These are phyloP conservation scores for Macroteleia sp. DNA, from an alignment of 2,888 invertebrate genomes.

Conservation along the genomic window DNA sequence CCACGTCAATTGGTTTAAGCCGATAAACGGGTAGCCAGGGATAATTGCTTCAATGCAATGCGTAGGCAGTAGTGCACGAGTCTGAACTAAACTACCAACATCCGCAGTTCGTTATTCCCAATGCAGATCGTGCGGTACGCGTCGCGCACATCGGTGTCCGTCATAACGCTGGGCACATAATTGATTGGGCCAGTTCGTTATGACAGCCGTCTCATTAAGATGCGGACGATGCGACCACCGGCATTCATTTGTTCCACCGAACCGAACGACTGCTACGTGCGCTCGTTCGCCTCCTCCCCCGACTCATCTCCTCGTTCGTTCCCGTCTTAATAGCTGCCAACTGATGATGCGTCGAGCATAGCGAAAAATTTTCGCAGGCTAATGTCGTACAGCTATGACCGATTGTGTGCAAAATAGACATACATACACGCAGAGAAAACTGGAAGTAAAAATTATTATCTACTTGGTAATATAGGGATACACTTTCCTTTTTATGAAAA, in stretches of 20 bases:
- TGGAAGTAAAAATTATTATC: too few relatives aligned
- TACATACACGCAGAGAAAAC: too few relatives aligned
- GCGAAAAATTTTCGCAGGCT: slow-evolving; percentile 31
- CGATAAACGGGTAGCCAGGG: slow-evolving; percentile 73
- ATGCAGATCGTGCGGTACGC: slow-evolving; percentile 72
- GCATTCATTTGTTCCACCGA: slow-evolving; percentile 76
- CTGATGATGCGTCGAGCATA: slow-evolving; percentile 34
- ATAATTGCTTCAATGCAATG: slow-evolving; percentile 78
- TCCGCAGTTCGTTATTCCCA: slow-evolving; percentile 76
- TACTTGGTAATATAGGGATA: too few relatives aligned
- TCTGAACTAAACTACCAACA: slow-evolving; percentile 68
- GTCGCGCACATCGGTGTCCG: slow-evolving; percentile 52
- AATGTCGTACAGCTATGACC: slow-evolving; percentile 30
- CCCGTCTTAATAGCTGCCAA: slow-evolving; percentile 20
- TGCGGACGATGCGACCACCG: slow-evolving; percentile 75
- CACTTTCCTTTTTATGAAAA: too few relatives aligned
- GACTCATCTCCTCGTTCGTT: background rate
- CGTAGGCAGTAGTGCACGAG: slow-evolving; percentile 72
- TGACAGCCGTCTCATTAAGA: slow-evolving; percentile 82
- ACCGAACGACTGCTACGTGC: slow-evolving; percentile 70
- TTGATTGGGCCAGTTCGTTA: slow-evolving; percentile 82
- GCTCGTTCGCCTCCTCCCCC: slow-evolving; percentile 4
- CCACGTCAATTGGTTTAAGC: slow-evolving; percentile 74
- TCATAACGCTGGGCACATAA: slow-evolving; percentile 72
- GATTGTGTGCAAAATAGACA: slow-evolving; percentile 20